A percentile compares a stretch with the other conserved stretches of the same genome.
Conservation (phyloP, 2,888 invertebrate genomes). For the Oscheius sp. region DNA sequence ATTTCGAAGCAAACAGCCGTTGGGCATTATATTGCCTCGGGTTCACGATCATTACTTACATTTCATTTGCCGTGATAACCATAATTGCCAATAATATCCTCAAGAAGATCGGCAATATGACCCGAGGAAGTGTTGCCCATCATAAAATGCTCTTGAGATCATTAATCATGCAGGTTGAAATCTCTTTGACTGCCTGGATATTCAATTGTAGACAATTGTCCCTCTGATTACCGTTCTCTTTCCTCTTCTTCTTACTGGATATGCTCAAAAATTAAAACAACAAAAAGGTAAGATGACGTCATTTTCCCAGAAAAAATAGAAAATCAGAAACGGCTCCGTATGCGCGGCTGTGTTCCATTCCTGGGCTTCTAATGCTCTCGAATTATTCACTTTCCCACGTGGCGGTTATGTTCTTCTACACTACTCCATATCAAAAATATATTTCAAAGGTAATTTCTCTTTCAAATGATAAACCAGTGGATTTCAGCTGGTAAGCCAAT, state of each 20-base stretch:
- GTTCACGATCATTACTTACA: slow-evolving; percentile 7
- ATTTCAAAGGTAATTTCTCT: slow-evolving; percentile 2
- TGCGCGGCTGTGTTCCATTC: slow-evolving; percentile 22
- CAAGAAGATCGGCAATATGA: slow-evolving; percentile 6
- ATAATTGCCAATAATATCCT: slow-evolving; percentile 21
- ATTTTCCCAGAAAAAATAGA: background rate
- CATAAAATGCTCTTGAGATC: slow-evolving; percentile 31
- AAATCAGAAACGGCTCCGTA: slow-evolving; percentile 13
- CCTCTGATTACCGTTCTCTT: slow-evolving; percentile 27
- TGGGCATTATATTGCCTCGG: slow-evolving; percentile 24
- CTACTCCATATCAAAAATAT: slow-evolving; percentile 26
- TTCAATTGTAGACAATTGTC: slow-evolving; percentile 20
- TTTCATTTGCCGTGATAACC: slow-evolving; percentile 19
- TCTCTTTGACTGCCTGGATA: too few relatives aligned
- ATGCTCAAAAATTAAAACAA: slow-evolving; percentile 34
- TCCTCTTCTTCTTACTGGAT: slow-evolving; percentile 17
- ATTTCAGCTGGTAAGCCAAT: background rate
- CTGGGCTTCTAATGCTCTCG: slow-evolving; percentile 27
- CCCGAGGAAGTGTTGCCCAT: slow-evolving; percentile 18
- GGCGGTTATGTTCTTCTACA: slow-evolving; percentile 31
- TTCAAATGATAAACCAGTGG: background rate
- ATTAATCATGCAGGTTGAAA: slow-evolving; percentile 24
- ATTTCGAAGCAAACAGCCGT: slow-evolving; percentile 26
- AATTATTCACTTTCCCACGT: slow-evolving; percentile 31
- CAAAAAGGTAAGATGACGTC: slow-evolving; percentile 10